Evolutionary conservation across 2,113 vertebrate genomes (phyloP), one percentile per base, ranked within the genome.

Genomic region (Lophotis ruficrista): DNA sequence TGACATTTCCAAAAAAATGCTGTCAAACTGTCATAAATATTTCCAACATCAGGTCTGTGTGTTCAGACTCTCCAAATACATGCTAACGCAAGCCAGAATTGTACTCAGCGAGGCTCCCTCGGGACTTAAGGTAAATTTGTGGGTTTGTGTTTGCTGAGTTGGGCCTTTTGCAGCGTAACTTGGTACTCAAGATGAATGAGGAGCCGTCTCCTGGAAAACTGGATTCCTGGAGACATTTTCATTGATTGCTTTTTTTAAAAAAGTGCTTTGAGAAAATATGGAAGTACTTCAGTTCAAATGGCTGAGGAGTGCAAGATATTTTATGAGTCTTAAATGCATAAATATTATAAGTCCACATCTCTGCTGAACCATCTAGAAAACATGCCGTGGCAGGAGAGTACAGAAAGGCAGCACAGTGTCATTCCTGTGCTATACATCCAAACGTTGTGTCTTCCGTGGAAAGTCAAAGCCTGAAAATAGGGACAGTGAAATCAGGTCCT

Each of bases 201-300:
- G 50, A 94, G 54, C 31, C 0, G 1, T 47, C 45, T 91, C 61
- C 65, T 78, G 60, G 56, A 82, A 87, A 87, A 87, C 23, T 31
- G 45, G 28, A 71, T 56, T 87, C 53, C 64, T 93, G 53, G 57
- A 68, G 72, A 60, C 6, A 30, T 82, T 89, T 69, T 48, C 35
- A 37, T 45, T 64, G 61, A 53, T 7, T 62, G 47, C 11, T 71
- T 24, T 61, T 92, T 93, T 76, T 72, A 92, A 82, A 89, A 87
- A 89, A 87, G 33, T 30, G 10, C 51, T 84, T 83, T 53, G 27
- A 81, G 61, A 86, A 96, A 96, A 91, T 41, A 45, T 12, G 35
- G 53, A 66, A 83, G 61, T 45, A 45, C 57, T 92, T 92, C 83
- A 53, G 35, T 82, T 92, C 77, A 80, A 78, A 92, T 78, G 60